Evolutionary conservation across 2,888 invertebrate species (phyloP).

Genomic region (Cantharis flavilabris): DNA sequence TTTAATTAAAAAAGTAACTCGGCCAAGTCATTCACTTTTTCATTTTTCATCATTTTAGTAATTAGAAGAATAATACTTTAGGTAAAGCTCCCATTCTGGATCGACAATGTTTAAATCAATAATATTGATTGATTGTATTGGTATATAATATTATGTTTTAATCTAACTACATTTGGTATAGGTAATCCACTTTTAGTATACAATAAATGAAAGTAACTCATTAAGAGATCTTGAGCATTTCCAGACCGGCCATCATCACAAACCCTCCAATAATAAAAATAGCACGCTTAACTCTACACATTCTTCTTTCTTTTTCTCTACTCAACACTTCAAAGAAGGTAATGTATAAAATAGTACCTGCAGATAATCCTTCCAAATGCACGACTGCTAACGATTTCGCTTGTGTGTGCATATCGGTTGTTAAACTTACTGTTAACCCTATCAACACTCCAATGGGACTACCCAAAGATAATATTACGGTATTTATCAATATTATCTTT

Average conservation of each 20-base stretch:
- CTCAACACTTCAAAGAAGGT: slow-evolving; percentile 78
- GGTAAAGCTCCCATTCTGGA: too few species aligned
- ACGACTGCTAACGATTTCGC: slow-evolving; percentile 36
- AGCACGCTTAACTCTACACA: slow-evolving; percentile 48
- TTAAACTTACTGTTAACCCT: slow-evolving; percentile 55
- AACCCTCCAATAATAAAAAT: slow-evolving; percentile 53
- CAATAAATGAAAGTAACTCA: too few species aligned
- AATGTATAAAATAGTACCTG: slow-evolving; percentile 77
- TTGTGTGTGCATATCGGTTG: slow-evolving; percentile 47
- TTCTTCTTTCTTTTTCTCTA: slow-evolving; percentile 68
- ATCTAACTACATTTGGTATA: neutral
- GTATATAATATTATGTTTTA: neutral
- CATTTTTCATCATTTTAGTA: neutral
- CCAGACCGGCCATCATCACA: slow-evolving; percentile 49
- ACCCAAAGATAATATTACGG: slow-evolving; percentile 56
- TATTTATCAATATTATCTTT: slow-evolving; percentile 53
- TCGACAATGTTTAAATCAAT: neutral
- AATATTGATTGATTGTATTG: neutral
- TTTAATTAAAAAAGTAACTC: neutral
- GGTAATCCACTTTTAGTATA: neutral
- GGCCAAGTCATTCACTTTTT: neutral
- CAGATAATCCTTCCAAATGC: slow-evolving; percentile 66
- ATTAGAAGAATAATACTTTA: neutral
- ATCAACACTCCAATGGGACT: slow-evolving; percentile 59
- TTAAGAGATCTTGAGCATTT: slow-evolving; percentile 25